Evolutionary conservation across 2,888 invertebrate species (phyloP), one percentile per base, ranked within the genome.

Genomic region (Brachypterus glaber): DNA sequence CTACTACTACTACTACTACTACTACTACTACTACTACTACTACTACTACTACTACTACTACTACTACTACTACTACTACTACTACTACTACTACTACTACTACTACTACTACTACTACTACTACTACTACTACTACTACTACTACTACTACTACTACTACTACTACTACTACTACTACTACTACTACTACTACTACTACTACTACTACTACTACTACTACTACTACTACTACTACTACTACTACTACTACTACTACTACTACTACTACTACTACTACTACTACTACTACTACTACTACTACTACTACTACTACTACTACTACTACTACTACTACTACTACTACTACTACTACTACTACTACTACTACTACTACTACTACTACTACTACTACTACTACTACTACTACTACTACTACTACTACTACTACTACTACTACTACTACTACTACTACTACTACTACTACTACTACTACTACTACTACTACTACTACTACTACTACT

Each of bases 1-100:
- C 24, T 24, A 24, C 24, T 24, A 24, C 24, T 24, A 24, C 24
- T 24, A 24, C 24, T 24, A 24, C 24, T 24, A 24, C 24, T 24
- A 24, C 24, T 24, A 24, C 24, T 24, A 24, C 24, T 24, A 24
- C 24, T 24, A 24, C 24, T 24, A 24, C 24, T 24, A 24, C 24
- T 24, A 24, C 24, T 24, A 24, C 24, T 24, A 24, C 24, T 24
- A 24, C 24, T 24, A 24, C 24, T 24, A 24, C 24, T 24, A 24
- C 24, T 24, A 24, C 24, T 24, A 24, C 24, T 24, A 24, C 24
- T 24, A 24, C 24, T 24, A 24, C 24, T 24, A 24, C 24, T 24
- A 24, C 24, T 24, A 24, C 24, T 24, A 24, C 24, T 24, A 24
- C 24, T 24, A 24, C 24, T 24, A 24, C 24, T 24, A 24, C 24